phyloP scores from a whole-genome alignment of 1,140 invertebrate genomes.

The Paraescarpia echinospica region DNA sequence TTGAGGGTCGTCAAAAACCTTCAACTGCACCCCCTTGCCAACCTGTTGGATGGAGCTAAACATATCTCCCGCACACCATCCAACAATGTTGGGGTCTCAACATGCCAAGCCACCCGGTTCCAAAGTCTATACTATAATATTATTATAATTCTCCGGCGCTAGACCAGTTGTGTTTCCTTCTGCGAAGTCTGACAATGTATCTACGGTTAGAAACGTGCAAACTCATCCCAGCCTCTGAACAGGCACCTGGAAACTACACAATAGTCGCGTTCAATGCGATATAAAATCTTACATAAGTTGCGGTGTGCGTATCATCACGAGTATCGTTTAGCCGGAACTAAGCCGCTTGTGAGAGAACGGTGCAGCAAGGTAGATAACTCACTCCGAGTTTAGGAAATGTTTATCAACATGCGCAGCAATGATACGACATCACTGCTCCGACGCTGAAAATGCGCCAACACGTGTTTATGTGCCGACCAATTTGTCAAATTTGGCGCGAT shows the following conservation, averaged over 20 bases:
- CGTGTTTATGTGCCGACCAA: background rate
- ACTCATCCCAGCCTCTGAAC: background rate
- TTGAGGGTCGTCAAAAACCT: too few relatives aligned
- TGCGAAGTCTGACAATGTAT: background rate
- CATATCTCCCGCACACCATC: too few relatives aligned
- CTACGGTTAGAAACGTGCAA: background rate
- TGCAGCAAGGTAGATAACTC: background rate
- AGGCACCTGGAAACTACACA: background rate
- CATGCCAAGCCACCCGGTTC: too few relatives aligned
- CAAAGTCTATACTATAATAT: too few relatives aligned
- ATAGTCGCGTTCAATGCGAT: background rate
- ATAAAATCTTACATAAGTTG: background rate
- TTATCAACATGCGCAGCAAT: background rate
- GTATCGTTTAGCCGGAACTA: background rate
- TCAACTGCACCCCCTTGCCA: too few relatives aligned
- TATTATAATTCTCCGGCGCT: too few relatives aligned
- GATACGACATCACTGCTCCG: background rate
- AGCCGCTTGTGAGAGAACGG: background rate
- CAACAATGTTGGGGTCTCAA: too few relatives aligned
- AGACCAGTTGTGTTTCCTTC: too few relatives aligned
- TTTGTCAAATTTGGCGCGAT: background rate
- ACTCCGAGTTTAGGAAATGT: background rate
- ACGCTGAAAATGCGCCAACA: background rate
- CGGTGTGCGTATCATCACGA: background rate
- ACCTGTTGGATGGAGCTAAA: too few relatives aligned